Evolutionary conservation across 2,888 invertebrate genomes (phyloP), one percentile per base, ranked within the genome.

Genomic region (Scaptomyza tumidula): DNA sequence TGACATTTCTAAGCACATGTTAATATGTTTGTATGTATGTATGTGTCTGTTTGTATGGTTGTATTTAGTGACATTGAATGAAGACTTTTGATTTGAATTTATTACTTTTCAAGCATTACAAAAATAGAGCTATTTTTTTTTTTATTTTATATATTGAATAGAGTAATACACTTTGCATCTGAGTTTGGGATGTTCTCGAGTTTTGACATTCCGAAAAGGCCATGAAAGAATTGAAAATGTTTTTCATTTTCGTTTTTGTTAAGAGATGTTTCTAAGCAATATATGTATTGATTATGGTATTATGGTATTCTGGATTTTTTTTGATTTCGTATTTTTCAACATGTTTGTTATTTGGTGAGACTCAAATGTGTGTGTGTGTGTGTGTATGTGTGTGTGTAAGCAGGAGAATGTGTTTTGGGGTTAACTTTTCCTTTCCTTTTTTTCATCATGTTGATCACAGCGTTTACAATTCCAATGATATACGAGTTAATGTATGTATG

Each of bases 391-490:
- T 54, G 67, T n/a, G 37, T n/a, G 13, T 57, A 73, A 73, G 82
- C 75, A 45, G 67, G 41, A 52, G 54, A 62, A 62, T 65, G 43
- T 57, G 4, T 13, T 35, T 19, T 52, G 31, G 41, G 44, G 45
- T 35, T 66, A 16, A 33, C 33, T 53, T 66, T 59, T 60, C n/a
- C 9, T 33, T 33, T n/a, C 37, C n/a, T 37, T 14, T 14, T 11
- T 13, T 19, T 43, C 61, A 58, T 53, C 50, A 71, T 69, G 65
- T 83, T 86, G 86, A 83, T 83, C 83, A 83, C 83, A 83, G 83
- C 88, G 75, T 83, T 83, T 88, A 88, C 72, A 81, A 87, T 83
- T 86, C 83, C 80, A 83, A 83, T 88, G 88, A 86, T 88, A 83
- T 88, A 72, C 72, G 66, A 65, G 72, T 71, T 50, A 61, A 44